Percentiles rank a stretch among this genome's conserved stretches.
Evolutionary conservation across 2,797 vertebrate species (phyloP).

Genomic region (Vultur gryphus): DNA sequence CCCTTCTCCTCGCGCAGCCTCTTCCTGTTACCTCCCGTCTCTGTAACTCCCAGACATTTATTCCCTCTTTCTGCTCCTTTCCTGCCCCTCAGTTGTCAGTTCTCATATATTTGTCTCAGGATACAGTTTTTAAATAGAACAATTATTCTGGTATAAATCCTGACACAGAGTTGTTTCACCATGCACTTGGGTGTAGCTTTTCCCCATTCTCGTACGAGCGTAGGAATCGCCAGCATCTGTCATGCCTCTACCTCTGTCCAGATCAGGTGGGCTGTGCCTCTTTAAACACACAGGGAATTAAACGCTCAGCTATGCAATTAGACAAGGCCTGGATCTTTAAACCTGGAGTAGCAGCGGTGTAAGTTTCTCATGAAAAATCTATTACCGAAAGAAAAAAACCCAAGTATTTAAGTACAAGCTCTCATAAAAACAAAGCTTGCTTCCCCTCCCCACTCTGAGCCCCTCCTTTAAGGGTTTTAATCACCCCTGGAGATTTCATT

Average conservation of each 20-base stretch:
- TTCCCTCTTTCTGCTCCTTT: not conserved
- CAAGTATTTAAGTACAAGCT: not conserved
- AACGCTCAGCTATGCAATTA: not conserved
- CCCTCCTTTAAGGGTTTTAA: not conserved
- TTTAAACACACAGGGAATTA: not conserved
- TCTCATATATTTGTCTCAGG: not conserved
- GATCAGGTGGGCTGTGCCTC: not conserved
- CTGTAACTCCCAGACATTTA: not conserved
- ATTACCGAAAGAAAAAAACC: not conserved
- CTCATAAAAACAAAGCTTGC: not conserved
- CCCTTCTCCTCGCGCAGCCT: not conserved
- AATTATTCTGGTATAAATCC: not conserved
- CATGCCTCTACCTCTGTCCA: not conserved
- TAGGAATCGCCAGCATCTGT: not conserved
- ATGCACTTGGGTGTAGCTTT: not conserved
- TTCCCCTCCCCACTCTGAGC: not conserved
- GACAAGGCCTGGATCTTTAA: not conserved
- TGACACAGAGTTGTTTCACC: not conserved
- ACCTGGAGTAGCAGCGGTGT: not conserved
- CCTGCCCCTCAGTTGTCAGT: not conserved
- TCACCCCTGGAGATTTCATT: not conserved
- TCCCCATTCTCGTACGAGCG: fast-evolving
- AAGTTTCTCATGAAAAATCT: not conserved
- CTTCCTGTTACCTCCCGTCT: not conserved
- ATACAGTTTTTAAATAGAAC: not conserved